Evolutionary conservation across 2,797 vertebrate genomes (phyloP), one percentile per base, ranked within the genome.

Genomic region (Clarias pachynema): DNA sequence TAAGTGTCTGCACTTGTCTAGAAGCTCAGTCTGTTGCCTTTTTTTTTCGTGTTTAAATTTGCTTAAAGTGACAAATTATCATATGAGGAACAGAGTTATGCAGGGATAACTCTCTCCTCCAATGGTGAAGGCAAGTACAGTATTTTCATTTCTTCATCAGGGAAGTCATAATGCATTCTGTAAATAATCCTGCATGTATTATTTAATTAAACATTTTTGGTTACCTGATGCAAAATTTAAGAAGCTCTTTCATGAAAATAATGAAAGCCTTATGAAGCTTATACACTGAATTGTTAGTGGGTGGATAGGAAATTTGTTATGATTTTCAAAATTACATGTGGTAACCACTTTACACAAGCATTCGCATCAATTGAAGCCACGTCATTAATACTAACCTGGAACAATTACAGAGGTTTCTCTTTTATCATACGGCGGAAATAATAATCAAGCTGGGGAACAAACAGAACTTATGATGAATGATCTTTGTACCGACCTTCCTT

Each of bases 401-500:
- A 74, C 59, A 5, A 31, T 56, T 65, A 65, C 72, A 44, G 22
- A 75, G 31, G 73, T 82, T 75, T 81, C 44, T 66, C 59, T 85
- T 74, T 74, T 62, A 82, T 82, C 31, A 34, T n/a, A 60, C 49
- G 37, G 31, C 4, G 44, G 84, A 85, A 59, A 78, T 44, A 82
- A 69, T 77, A 69, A 53, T 81, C 31, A 63, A 69, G 75, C 29
- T 77, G 53, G n/a, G 37, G 72, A 86, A 49, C 62, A 79, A 79
- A 69, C 20, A 84, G 29, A 79, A 78, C 75, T 82, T 34, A 82
- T 79, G 85, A 86, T 83, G 53, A 83, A 86, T 83, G 84, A 66
- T 57, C 72, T 81, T 83, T 68, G 75, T 57, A 24, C 22, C 31
- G 22, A 80, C 78, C 78, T 60, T 89, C 74, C 83, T 72, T 65